A percentile compares a stretch with the other conserved stretches of the same genome.
Evolutionary conservation across 92 coral and sea anemone genomes (phyloP).

Genomic region (Heteractis magnifica): DNA sequence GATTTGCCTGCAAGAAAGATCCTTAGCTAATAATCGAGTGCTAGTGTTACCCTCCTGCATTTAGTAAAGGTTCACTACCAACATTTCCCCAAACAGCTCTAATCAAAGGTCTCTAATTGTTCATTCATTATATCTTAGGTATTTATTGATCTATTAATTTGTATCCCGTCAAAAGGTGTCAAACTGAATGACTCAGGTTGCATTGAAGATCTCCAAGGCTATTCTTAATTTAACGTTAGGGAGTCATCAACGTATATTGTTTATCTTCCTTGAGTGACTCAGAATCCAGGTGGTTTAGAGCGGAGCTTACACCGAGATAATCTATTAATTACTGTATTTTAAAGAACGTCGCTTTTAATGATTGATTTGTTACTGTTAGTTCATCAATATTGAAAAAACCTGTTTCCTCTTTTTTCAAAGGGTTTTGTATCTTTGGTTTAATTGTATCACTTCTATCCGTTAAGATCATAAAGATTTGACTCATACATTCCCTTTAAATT

Average conservation of each 20-base stretch:
- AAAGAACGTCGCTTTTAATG: conserved; percentile 1
- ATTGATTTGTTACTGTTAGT: conserved; percentile 1
- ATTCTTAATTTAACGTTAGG: background rate
- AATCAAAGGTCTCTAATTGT: background rate
- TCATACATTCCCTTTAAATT: too few species aligned
- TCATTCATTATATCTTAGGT: background rate
- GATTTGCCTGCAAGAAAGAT: too few species aligned
- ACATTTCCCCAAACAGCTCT: background rate
- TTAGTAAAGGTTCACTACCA: background rate
- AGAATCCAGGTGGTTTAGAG: background rate
- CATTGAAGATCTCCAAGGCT: background rate
- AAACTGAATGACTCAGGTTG: background rate
- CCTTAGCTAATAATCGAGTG: too few species aligned
- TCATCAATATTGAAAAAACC: background rate
- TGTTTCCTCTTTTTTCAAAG: background rate
- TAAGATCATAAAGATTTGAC: too few species aligned
- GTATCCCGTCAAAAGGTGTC: background rate
- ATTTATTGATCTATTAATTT: conserved; percentile 1
- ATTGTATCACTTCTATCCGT: background rate
- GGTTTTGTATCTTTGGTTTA: background rate
- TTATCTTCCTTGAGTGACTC: too few species aligned
- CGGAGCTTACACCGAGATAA: background rate
- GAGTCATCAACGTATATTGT: background rate
- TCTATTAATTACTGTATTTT: conserved; percentile 6
- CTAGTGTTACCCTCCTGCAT: too few species aligned